Evolutionary conservation across 2,797 vertebrate species (phyloP).

Genomic region (Alauda arvensis): DNA sequence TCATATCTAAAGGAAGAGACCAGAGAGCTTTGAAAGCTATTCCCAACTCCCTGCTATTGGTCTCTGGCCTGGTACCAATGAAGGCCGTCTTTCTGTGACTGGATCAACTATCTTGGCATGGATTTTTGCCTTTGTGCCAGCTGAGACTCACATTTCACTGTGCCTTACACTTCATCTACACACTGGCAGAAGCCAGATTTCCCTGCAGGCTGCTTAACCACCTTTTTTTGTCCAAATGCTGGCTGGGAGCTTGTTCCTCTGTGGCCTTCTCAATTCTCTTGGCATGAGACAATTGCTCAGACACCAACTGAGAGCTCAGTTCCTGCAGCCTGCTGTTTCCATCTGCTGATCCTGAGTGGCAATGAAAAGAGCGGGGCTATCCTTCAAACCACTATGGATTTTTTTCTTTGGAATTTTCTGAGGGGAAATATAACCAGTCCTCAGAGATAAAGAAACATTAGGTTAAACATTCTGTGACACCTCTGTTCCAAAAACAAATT

Average conservation of each 20-base stretch:
- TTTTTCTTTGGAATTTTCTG: neutral
- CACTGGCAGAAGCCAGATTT: constrained; percentile 30
- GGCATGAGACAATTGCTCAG: constrained; percentile 39
- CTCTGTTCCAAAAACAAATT: neutral
- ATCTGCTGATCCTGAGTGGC: constrained; percentile 36
- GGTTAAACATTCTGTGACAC: neutral
- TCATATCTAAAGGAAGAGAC: neutral
- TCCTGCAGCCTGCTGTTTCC: constrained; percentile 55
- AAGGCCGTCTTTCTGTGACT: constrained; percentile 2
- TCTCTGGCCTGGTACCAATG: neutral
- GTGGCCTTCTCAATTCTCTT: constrained; percentile 54
- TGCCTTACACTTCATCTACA: constrained; percentile 26
- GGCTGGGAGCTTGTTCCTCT: constrained; percentile 32
- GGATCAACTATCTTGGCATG: constrained; percentile 44
- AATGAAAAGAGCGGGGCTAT: constrained; percentile 22
- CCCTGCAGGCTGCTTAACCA: constrained; percentile 47
- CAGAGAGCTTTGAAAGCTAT: constrained; percentile 1
- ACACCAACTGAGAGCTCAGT: constrained; percentile 36
- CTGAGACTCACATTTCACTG: constrained; percentile 32
- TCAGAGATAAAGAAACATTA: neutral
- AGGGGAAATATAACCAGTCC: neutral
- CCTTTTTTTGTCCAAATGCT: constrained; percentile 34
- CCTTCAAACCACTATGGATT: constrained; percentile 17
- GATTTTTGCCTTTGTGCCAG: constrained; percentile 8
- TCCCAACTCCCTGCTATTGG: neutral